These are phyloP conservation scores for Lasioglossum zephyrum DNA, from an alignment of 2,888 invertebrate species.

Conservation along the genomic window DNA sequence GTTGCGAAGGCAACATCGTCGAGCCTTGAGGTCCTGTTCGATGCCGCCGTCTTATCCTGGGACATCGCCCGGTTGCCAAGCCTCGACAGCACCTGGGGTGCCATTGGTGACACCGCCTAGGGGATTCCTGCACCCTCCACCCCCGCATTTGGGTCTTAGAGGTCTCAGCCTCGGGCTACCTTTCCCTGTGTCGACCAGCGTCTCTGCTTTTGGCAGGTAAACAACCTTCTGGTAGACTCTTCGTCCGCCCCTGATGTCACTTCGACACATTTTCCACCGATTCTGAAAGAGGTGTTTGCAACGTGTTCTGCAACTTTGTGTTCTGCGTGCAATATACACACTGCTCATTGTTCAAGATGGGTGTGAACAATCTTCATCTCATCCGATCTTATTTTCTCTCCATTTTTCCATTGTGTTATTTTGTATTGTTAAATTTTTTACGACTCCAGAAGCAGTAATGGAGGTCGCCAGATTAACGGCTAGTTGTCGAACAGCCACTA, in stretches of 20 bases:
- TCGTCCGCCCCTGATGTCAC: not conserved
- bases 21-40: constrained; percentile 80
- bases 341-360: not conserved
- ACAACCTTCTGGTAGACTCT: too few species aligned
- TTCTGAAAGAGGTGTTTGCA: not conserved
- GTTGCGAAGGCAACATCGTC: constrained; percentile 78
- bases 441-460: too few species aligned
- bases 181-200: constrained; percentile 82
- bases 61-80: constrained; percentile 68
- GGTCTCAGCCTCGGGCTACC: constrained; percentile 82
- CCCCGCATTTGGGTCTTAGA: constrained; percentile 81
- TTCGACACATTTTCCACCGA: not conserved
- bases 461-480: not conserved
- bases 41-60: constrained; percentile 80
- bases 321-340: not conserved
- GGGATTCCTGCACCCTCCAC: constrained; percentile 82
- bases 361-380: not conserved
- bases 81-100: constrained; percentile 69
- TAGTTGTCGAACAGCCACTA: not conserved
- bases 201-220: constrained; percentile 83
- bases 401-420: not conserved
- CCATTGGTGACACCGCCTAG: constrained; percentile 75
- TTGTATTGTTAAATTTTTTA: too few species aligned
- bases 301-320: not conserved
- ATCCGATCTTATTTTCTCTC: not conserved